A percentile compares a stretch with the other conserved stretches of the same genome.
Evolutionary conservation across 2,888 invertebrate genomes (phyloP).

Genomic region (Caenorhabditis sp.): DNA sequence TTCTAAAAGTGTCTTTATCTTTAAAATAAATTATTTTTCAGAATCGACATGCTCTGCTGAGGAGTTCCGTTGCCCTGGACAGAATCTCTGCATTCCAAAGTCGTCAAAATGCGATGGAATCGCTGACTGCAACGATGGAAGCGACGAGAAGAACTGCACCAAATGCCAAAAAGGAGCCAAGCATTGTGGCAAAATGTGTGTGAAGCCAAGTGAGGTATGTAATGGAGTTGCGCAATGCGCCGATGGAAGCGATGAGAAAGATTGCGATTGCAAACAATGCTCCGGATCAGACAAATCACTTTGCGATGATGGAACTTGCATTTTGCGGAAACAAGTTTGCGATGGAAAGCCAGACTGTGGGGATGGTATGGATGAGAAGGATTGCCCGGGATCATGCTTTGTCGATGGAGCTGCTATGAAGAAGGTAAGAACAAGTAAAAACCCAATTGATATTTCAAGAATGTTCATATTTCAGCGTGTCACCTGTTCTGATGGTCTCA

Average conservation of each 20-base stretch:
- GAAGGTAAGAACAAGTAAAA: too few species aligned
- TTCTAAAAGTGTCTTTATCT: background rate
- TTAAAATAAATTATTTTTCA: constrained; percentile 7
- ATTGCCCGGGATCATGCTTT: constrained; percentile 63
- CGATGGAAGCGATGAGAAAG: constrained; percentile 56
- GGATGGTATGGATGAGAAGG: constrained; percentile 57
- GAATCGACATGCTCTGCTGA: constrained; percentile 31
- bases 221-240: constrained; percentile 59
- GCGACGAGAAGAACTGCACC: constrained; percentile 49
- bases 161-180: constrained; percentile 43
- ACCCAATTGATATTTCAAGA: too few species aligned
- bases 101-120: constrained; percentile 46
- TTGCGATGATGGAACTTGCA: constrained; percentile 59
- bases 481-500: constrained; percentile 28
- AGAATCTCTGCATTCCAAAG: constrained; percentile 39
- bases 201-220: constrained; percentile 53
- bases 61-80: constrained; percentile 34
- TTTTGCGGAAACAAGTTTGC: constrained; percentile 53
- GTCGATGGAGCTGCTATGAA: background rate
- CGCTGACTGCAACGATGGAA: constrained; percentile 43
- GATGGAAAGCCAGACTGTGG: constrained; percentile 60
- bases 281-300: constrained; percentile 53
- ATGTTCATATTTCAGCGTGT: too few species aligned
- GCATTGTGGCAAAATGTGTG: constrained; percentile 51
- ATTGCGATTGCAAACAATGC: constrained; percentile 61